phyloP scores from a whole-genome alignment of 2,888 invertebrate genomes.

The Neuroscelio doddi region DNA sequence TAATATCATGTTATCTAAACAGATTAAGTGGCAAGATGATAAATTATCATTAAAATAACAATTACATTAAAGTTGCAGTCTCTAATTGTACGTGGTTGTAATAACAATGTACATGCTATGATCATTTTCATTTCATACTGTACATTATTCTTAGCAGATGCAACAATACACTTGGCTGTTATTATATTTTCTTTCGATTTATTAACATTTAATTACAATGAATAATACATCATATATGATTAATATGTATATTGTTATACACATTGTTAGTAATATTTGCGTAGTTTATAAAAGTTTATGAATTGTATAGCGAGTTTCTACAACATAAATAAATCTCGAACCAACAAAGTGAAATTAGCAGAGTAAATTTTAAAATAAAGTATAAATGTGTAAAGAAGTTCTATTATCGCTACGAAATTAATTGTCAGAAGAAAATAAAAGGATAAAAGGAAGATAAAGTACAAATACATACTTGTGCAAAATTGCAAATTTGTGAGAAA shows the following conservation, averaged over 20 bases:
- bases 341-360: too few species aligned
- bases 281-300: neutral
- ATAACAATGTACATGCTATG: conserved; percentile 9
- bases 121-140: conserved; percentile 9
- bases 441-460: too few species aligned
- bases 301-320: too few species aligned
- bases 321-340: too few species aligned
- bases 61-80: neutral
- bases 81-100: neutral
- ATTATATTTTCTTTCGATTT: conserved; percentile 23
- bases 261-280: neutral
- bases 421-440: too few species aligned
- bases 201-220: conserved; percentile 25
- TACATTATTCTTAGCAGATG: conserved; percentile 26
- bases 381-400: too few species aligned
- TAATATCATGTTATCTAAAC: too few species aligned
- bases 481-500: too few species aligned
- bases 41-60: neutral
- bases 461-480: too few species aligned
- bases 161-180: conserved; percentile 16
- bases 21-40: too few species aligned
- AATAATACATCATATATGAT: conserved; percentile 19
- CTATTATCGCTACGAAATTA: too few species aligned
- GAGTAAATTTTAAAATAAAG: too few species aligned
- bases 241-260: conserved; percentile 6